These are phyloP conservation scores for Platyura marginata DNA, from an alignment of 1,140 invertebrate species.

Conservation along the genomic window DNA sequence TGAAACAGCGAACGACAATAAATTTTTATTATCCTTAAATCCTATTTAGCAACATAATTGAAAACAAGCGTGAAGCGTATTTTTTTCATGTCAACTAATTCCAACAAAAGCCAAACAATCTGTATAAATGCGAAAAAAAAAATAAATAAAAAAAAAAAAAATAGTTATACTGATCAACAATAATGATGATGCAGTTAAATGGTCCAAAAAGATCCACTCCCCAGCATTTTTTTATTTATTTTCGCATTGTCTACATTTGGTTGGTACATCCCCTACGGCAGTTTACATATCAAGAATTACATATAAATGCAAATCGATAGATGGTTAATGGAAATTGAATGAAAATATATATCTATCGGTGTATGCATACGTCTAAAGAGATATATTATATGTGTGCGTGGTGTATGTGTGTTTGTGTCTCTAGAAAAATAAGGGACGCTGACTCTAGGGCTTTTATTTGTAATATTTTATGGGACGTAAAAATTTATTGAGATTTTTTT, in stretches of 20 bases:
- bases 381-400: not conserved
- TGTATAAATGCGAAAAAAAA: no score
- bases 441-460: no score
- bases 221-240: not conserved
- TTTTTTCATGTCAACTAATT: not conserved
- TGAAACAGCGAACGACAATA: no score
- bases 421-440: no score
- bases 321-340: not conserved
- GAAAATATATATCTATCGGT: not conserved
- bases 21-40: not conserved
- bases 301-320: not conserved
- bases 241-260: not conserved
- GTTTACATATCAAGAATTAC: not conserved
- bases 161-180: not conserved
- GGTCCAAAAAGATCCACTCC: not conserved
- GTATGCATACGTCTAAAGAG: not conserved
- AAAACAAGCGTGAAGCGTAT: not conserved
- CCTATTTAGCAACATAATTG: not conserved
- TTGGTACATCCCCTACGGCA: not conserved
- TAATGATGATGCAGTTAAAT: not conserved
- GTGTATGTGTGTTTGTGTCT: no score
- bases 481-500: no score
- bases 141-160: not conserved
- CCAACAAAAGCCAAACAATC: not conserved
- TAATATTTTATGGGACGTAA: no score